Evolutionary conservation across 2,888 invertebrate species (phyloP).

Genomic region (Eupithecia centaureata): DNA sequence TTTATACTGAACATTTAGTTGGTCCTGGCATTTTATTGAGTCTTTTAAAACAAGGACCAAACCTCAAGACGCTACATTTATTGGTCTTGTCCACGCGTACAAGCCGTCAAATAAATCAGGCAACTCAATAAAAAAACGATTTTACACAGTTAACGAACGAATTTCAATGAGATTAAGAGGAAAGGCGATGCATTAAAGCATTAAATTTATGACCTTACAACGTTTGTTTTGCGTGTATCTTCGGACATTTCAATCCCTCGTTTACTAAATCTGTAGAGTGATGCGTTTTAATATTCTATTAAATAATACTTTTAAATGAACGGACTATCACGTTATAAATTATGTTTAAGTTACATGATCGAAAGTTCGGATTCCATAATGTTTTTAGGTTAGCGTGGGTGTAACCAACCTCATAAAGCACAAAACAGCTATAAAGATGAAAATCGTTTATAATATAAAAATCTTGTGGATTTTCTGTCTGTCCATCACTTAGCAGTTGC

Average conservation of each 20-base stretch:
- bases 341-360: conserved; percentile 53
- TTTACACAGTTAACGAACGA: conserved; percentile 67
- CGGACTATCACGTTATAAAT: conserved; percentile 36
- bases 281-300: conserved; percentile 41
- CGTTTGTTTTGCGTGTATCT: conserved; percentile 43
- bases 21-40: conserved; percentile 44
- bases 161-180: conserved; percentile 71
- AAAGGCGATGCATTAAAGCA: conserved; percentile 47
- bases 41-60: conserved; percentile 70
- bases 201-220: conserved; percentile 43
- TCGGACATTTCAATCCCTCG: conserved; percentile 43
- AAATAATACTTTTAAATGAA: conserved; percentile 41
- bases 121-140: conserved; percentile 72
- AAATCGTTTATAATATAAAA: conserved; percentile 55
- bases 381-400: conserved; percentile 60
- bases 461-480: conserved; percentile 34
- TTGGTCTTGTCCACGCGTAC: conserved; percentile 69
- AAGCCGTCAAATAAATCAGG: conserved; percentile 76
- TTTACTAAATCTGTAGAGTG: conserved; percentile 35
- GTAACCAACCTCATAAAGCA: conserved; percentile 44
- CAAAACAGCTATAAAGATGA: conserved; percentile 60
- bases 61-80: conserved; percentile 70
- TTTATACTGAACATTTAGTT: not conserved
- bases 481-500: conserved; percentile 70
- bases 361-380: conserved; percentile 49